phyloP scores from a whole-genome alignment of 1,140 invertebrate genomes.

The Papilio xuthus region DNA sequence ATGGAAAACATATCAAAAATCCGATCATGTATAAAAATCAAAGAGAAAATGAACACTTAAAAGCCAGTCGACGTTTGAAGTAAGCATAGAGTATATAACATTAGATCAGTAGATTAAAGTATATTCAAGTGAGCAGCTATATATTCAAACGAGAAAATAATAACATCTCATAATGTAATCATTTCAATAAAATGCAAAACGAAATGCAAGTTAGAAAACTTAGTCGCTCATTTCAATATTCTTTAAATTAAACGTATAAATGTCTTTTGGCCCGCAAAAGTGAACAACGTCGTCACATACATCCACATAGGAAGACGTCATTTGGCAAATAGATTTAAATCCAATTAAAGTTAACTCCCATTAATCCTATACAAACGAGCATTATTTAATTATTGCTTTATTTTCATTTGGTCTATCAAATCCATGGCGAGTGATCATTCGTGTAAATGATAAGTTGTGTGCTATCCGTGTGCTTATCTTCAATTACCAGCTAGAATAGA shows the following conservation, averaged over 20 bases:
- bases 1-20: slow-evolving; percentile 26
- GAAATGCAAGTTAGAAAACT: slow-evolving; percentile 29
- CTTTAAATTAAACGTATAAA: slow-evolving; percentile 47
- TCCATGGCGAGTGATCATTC: slow-evolving; percentile 69
- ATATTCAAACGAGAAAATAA: slow-evolving; percentile 14
- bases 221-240: slow-evolving; percentile 36
- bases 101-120: slow-evolving; percentile 8
- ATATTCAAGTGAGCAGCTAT: slow-evolving; percentile 28
- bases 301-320: slow-evolving; percentile 38
- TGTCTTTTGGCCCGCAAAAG: slow-evolving; percentile 77
- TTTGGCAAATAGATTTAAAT: slow-evolving; percentile 26
- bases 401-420: slow-evolving; percentile 74
- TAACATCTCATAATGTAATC: slow-evolving; percentile 8
- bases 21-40: slow-evolving; percentile 27
- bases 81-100: slow-evolving; percentile 18
- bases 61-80: slow-evolving; percentile 28
- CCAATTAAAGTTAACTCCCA: slow-evolving; percentile 40
- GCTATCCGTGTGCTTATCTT: slow-evolving; percentile 71
- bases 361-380: slow-evolving; percentile 59
- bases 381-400: slow-evolving; percentile 72
- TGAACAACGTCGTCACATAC: slow-evolving; percentile 49
- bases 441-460: slow-evolving; percentile 75
- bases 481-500: slow-evolving; percentile 72
- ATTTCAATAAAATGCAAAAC: slow-evolving; percentile 30
- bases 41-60: slow-evolving; percentile 28